Evolutionary conservation across 2,113 vertebrate species (phyloP).

Genomic region (Nettapus auritus): DNA sequence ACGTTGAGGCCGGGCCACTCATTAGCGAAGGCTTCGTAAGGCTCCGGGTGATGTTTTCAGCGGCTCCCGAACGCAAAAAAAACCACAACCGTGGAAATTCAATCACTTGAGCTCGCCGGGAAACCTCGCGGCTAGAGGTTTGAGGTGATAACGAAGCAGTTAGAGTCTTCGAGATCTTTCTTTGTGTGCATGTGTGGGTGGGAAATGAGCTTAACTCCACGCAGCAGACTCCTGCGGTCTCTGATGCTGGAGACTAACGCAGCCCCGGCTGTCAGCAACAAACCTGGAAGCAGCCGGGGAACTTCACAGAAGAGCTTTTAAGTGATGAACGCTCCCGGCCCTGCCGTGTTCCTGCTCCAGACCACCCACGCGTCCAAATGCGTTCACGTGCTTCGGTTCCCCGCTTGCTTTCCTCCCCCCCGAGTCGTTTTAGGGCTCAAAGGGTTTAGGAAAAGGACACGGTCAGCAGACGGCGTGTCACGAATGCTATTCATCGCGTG

Average conservation of each 20-base stretch:
- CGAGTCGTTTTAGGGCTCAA: not conserved
- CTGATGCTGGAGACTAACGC: not conserved
- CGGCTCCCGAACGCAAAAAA: not conserved
- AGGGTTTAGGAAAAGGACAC: not conserved
- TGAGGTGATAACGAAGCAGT: fast-evolving
- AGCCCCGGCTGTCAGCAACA: not conserved
- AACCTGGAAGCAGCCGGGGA: not conserved
- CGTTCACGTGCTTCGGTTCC: not conserved
- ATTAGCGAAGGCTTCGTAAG: not conserved
- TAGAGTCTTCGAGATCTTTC: not conserved
- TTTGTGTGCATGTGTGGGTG: not conserved
- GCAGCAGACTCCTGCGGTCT: not conserved
- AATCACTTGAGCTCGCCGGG: fast-evolving
- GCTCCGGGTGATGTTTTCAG: not conserved
- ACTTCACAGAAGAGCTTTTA: not conserved
- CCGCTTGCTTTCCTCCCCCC: not conserved
- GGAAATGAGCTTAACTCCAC: not conserved
- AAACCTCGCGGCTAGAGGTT: not conserved
- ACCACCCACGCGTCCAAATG: not conserved
- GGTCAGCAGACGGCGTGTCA: not conserved
- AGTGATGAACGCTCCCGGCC: not conserved
- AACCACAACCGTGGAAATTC: not conserved
- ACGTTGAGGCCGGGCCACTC: not conserved
- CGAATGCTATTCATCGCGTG: fast-evolving
- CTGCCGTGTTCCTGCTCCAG: not conserved